Evolutionary conservation across 2,113 vertebrate genomes (phyloP).

Genomic region (Neogale vison): DNA sequence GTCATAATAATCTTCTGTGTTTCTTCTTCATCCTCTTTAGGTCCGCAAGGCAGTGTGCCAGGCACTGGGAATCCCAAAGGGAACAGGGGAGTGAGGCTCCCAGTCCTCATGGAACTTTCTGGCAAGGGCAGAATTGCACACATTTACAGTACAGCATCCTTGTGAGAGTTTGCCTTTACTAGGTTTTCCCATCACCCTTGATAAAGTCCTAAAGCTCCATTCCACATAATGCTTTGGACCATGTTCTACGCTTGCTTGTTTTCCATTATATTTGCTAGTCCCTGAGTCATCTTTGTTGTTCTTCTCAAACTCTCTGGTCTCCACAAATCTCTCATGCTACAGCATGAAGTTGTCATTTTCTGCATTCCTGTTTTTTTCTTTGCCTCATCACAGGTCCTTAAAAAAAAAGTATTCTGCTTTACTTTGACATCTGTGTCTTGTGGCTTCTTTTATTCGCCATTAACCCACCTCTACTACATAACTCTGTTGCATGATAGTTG

Average conservation of each 20-base stretch:
- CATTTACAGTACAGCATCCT: neutral
- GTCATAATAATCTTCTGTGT: neutral
- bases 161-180: neutral
- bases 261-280: neutral
- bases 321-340: neutral
- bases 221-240: neutral
- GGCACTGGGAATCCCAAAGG: neutral
- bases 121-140: neutral
- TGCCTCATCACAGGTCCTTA: neutral
- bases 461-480: neutral
- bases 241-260: neutral
- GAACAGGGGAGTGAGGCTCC: neutral
- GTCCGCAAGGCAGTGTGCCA: neutral
- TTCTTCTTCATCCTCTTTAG: neutral
- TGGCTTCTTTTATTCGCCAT: neutral
- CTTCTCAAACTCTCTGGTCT: neutral
- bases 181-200: neutral
- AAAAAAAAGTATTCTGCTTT: neutral
- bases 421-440: neutral
- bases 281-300: neutral
- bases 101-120: neutral
- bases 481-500: neutral
- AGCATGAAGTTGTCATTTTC: neutral
- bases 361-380: neutral
- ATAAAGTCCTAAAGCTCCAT: neutral